These are phyloP conservation scores for Dusona sp. DNA, from an alignment of 2,888 invertebrate genomes.

Conservation along the genomic window DNA sequence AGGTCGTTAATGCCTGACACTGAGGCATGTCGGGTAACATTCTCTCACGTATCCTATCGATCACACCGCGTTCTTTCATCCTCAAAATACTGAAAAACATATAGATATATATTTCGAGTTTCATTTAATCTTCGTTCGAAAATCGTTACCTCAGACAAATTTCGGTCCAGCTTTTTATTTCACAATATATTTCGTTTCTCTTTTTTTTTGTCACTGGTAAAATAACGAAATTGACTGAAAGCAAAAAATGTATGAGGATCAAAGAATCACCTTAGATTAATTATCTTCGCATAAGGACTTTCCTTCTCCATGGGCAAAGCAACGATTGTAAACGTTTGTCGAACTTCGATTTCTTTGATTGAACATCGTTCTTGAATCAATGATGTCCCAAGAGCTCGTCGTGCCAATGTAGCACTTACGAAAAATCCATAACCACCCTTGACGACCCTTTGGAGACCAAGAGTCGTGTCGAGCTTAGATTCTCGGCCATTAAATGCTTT, in stretches of 20 bases:
- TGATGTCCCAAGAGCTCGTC: conserved; percentile 85
- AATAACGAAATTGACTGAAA: too few relatives aligned
- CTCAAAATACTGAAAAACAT: conserved; percentile 81
- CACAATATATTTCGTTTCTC: too few relatives aligned
- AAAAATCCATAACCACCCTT: conserved; percentile 88
- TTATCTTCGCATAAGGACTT: conserved; percentile 87
- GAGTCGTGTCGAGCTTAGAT: conserved; percentile 77
- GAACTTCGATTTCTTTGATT: conserved; percentile 87
- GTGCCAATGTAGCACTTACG: conserved; percentile 87
- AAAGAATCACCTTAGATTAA: conserved; percentile 85
- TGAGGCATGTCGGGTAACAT: conserved; percentile 86
- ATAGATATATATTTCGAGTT: not conserved
- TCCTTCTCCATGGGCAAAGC: conserved; percentile 87
- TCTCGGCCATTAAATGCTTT: conserved; percentile 82
- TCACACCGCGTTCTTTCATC: conserved; percentile 82
- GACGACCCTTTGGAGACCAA: conserved; percentile 86
- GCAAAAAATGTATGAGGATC: too few relatives aligned
- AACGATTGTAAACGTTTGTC: conserved; percentile 86
- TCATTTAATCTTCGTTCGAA: not conserved
- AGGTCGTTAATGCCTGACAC: conserved; percentile 86
- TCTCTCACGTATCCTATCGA: conserved; percentile 79
- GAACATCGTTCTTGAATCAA: conserved; percentile 85
- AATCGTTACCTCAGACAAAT: too few relatives aligned
- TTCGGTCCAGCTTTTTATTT: too few relatives aligned
- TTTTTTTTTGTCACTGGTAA: too few relatives aligned